Conservation (phyloP, 2,797 vertebrate genomes). For the Australoheros facetus region DNA sequence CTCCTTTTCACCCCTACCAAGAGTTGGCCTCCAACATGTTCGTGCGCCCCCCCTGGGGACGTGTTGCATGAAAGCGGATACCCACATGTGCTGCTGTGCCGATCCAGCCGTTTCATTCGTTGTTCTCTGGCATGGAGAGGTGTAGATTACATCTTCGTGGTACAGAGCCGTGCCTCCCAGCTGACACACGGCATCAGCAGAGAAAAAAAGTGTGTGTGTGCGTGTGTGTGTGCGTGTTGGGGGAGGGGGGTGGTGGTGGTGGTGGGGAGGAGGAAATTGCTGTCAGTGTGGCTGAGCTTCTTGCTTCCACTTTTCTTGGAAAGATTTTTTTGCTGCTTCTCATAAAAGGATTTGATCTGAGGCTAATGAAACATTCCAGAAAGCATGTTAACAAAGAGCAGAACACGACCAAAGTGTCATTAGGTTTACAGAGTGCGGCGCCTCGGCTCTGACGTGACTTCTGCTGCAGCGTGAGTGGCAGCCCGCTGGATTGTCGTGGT, state of each 20-base stretch:
- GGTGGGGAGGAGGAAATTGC: constrained; percentile 1
- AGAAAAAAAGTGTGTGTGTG: neutral
- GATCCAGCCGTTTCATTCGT: constrained; percentile 61
- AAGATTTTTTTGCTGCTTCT: constrained; percentile 17
- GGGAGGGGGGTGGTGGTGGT: neutral
- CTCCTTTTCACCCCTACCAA: constrained; percentile 18
- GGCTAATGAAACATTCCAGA: constrained; percentile 27
- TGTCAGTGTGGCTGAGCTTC: constrained; percentile 4
- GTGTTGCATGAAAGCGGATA: constrained; percentile 72
- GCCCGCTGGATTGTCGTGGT: constrained; percentile 41
- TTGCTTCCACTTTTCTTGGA: constrained; percentile 20
- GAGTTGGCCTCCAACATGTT: constrained; percentile 7
- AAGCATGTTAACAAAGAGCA: constrained; percentile 25
- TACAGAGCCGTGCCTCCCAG: constrained; percentile 49
- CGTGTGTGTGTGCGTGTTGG: neutral
- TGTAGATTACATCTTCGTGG: constrained; percentile 74
- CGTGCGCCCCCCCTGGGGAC: constrained; percentile 10
- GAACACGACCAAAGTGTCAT: constrained; percentile 15
- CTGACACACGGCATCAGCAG: constrained; percentile 49
- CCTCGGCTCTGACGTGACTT: neutral
- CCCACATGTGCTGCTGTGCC: constrained; percentile 62
- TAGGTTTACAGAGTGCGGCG: neutral
- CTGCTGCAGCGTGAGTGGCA: constrained; percentile 33
- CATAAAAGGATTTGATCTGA: constrained; percentile 32
- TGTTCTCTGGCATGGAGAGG: constrained; percentile 58